A percentile compares a stretch with the other conserved stretches of the same genome.
Evolutionary conservation across 92 coral and sea anemone genomes (phyloP).

Genomic region (Zoanthus gigantus): DNA sequence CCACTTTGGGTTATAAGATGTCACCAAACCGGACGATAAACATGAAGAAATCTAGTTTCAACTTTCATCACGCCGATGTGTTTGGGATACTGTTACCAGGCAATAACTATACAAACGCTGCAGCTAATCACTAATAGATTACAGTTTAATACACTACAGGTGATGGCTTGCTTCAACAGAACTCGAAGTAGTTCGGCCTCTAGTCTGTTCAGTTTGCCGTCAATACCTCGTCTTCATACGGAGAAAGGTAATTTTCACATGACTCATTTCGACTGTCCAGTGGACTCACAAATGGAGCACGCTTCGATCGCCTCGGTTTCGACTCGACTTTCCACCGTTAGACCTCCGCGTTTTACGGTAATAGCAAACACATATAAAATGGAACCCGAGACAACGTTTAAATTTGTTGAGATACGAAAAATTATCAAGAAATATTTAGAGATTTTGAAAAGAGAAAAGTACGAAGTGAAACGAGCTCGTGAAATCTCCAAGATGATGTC

Average conservation of each 20-base stretch:
- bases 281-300: conserved; percentile 64
- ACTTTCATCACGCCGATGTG: conserved; percentile 3
- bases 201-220: conserved; percentile 73
- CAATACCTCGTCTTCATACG: conserved; percentile 61
- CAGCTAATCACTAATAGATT: not conserved
- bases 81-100: not conserved
- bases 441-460: conserved; percentile 68
- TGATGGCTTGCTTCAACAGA: conserved; percentile 41
- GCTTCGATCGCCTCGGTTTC: conserved; percentile 63
- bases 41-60: not conserved
- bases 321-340: conserved; percentile 48
- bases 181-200: conserved; percentile 74
- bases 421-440: conserved; percentile 83
- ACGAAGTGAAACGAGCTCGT: conserved; percentile 80
- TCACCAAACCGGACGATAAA: not conserved
- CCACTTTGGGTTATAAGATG: not conserved
- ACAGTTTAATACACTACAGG: not conserved
- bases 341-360: conserved; percentile 49
- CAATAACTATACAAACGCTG: not conserved
- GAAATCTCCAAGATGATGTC: conserved; percentile 83
- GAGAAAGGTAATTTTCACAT: conserved; percentile 73
- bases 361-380: conserved; percentile 86
- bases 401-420: conserved; percentile 60
- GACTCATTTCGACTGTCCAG: conserved; percentile 82
- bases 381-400: conserved; percentile 77